Evolutionary conservation across 2,888 invertebrate species (phyloP).

Genomic region (Agapostemon virescens): DNA sequence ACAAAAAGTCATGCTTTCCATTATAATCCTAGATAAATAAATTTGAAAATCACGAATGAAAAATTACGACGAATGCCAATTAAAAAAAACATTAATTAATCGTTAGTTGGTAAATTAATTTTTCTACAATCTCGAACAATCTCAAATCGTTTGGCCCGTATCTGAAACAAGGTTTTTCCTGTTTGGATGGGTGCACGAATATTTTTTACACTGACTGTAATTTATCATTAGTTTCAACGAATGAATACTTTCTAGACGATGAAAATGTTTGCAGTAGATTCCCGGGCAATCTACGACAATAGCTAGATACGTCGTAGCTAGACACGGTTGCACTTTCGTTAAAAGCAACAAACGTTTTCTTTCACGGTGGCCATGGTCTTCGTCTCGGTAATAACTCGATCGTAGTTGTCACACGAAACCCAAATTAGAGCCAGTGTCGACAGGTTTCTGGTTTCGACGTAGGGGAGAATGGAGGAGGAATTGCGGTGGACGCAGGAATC

Average conservation of each 20-base stretch:
- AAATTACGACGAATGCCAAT: no score
- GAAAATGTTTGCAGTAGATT: neutral
- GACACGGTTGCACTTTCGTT: neutral
- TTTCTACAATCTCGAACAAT: no score
- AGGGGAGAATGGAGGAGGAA: constrained; percentile 54
- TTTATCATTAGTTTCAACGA: neutral
- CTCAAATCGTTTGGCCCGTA: no score
- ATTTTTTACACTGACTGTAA: no score
- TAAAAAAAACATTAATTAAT: no score
- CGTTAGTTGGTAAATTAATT: no score
- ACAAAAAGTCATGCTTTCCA: no score
- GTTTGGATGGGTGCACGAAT: no score
- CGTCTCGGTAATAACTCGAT: constrained; percentile 68
- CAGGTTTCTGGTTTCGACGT: constrained; percentile 67
- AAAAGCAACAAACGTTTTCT: constrained; percentile 50
- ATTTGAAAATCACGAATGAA: no score
- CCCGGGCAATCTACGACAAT: neutral
- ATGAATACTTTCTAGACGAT: neutral
- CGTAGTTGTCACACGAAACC: constrained; percentile 69
- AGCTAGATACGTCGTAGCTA: neutral
- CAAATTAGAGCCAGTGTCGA: constrained; percentile 70
- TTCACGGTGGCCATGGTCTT: constrained; percentile 46
- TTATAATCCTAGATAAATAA: no score
- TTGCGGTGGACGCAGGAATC: constrained; percentile 64
- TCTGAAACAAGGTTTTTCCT: no score